Conservation (phyloP, 2,113 vertebrate genomes). For the Marmota flaviventris region DNA sequence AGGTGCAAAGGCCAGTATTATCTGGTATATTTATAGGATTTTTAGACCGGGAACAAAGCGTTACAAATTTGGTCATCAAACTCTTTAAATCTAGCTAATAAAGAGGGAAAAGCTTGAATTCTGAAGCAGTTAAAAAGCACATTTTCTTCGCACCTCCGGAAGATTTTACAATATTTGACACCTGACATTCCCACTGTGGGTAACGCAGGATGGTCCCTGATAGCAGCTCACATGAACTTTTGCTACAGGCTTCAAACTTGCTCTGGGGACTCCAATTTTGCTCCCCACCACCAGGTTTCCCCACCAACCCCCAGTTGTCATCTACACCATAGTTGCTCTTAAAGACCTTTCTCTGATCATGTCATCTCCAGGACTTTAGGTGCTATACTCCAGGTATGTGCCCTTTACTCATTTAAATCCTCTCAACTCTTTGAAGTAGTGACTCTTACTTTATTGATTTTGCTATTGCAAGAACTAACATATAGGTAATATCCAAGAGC, state of each 20-base stretch:
- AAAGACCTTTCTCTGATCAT: background rate
- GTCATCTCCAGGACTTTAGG: background rate
- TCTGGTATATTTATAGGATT: slow-evolving; percentile 76
- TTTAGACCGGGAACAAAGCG: slow-evolving; percentile 79
- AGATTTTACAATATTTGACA: background rate
- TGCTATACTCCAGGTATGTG: background rate
- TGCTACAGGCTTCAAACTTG: background rate
- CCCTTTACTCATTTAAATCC: background rate
- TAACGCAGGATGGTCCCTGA: background rate
- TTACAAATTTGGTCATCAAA: slow-evolving; percentile 81
- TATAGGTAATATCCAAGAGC: background rate
- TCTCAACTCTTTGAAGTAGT: background rate
- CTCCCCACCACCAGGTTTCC: background rate
- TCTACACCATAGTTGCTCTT: background rate
- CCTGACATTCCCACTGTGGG: background rate
- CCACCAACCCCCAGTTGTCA: rapidly evolving
- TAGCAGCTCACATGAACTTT: background rate
- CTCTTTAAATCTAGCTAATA: slow-evolving; percentile 72
- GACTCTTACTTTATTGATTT: background rate
- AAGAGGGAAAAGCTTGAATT: slow-evolving; percentile 57
- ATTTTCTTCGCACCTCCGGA: background rate
- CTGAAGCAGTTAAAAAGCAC: background rate
- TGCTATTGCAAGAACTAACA: background rate
- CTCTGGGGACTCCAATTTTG: background rate
- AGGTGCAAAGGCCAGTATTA: slow-evolving; percentile 83